These are phyloP conservation scores for Heliconius ethilla DNA, from an alignment of 2,888 invertebrate genomes.

Conservation along the genomic window DNA sequence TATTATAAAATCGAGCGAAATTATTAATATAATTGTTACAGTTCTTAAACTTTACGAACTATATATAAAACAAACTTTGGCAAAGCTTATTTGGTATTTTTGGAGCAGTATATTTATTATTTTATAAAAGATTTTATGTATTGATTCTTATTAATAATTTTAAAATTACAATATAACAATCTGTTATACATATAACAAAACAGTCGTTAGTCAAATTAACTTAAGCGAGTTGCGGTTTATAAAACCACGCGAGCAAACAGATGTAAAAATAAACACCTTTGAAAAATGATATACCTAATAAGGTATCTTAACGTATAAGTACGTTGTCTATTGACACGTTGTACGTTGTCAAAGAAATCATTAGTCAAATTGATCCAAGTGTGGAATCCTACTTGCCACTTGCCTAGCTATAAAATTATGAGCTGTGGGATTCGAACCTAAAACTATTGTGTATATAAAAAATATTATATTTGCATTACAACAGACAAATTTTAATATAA, in stretches of 20 bases:
- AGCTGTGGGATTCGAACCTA: too few relatives aligned
- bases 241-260: constrained; percentile 12
- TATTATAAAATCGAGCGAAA: too few relatives aligned
- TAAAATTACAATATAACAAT: neutral
- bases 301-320: too few relatives aligned
- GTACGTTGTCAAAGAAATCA: neutral
- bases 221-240: neutral
- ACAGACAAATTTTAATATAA: too few relatives aligned
- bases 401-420: too few relatives aligned
- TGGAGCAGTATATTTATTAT: neutral
- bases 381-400: too few relatives aligned
- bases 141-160: neutral
- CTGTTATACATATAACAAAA: neutral
- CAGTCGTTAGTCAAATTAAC: neutral
- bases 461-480: too few relatives aligned
- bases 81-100: neutral
- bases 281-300: constrained; percentile 1
- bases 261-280: constrained; percentile 8
- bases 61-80: too few relatives aligned
- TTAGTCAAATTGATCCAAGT: neutral
- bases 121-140: neutral
- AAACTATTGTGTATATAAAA: too few relatives aligned
- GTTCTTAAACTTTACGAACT: too few relatives aligned
- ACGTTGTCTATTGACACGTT: too few relatives aligned
- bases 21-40: too few relatives aligned